Evolutionary conservation across 2,888 invertebrate species (phyloP).

Genomic region (Shargacucullia verbasci): DNA sequence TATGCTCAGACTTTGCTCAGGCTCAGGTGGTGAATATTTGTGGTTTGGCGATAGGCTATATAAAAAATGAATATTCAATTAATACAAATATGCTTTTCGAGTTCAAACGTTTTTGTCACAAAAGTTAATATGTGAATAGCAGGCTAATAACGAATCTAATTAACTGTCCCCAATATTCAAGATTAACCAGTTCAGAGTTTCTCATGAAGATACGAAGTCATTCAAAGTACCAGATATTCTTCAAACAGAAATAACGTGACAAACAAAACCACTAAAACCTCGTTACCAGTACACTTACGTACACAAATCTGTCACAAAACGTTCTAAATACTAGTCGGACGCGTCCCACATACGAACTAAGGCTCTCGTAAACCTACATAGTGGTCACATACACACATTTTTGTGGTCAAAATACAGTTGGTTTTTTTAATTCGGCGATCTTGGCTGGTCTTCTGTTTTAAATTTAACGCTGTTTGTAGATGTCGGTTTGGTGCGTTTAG

Average conservation of each 20-base stretch:
- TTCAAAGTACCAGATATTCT: neutral
- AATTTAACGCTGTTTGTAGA: slow-evolving; percentile 17
- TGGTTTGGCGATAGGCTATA: no score
- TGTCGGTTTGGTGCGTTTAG: slow-evolving; percentile 11
- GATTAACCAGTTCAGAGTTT: no score
- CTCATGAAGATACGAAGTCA: no score
- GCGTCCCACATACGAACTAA: slow-evolving; percentile 43
- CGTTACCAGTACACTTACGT: slow-evolving; percentile 9
- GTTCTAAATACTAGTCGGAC: slow-evolving; percentile 36
- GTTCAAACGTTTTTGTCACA: no score
- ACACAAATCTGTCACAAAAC: slow-evolving; percentile 27
- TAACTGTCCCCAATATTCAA: no score
- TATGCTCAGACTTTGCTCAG: no score
- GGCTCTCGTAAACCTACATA: slow-evolving; percentile 66
- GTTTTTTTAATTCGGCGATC: slow-evolving; percentile 53
- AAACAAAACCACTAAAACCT: slow-evolving; percentile 9
- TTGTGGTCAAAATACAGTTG: slow-evolving; percentile 63
- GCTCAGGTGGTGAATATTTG: no score
- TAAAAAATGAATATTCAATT: no score
- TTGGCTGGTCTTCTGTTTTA: slow-evolving; percentile 40
- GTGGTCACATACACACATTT: slow-evolving; percentile 57
- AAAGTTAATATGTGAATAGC: no score
- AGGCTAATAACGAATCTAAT: no score
- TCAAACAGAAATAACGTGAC: neutral
- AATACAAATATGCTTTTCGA: no score